These are phyloP conservation scores for Ispidina picta DNA, from an alignment of 2,797 vertebrate genomes.

Conservation along the genomic window DNA sequence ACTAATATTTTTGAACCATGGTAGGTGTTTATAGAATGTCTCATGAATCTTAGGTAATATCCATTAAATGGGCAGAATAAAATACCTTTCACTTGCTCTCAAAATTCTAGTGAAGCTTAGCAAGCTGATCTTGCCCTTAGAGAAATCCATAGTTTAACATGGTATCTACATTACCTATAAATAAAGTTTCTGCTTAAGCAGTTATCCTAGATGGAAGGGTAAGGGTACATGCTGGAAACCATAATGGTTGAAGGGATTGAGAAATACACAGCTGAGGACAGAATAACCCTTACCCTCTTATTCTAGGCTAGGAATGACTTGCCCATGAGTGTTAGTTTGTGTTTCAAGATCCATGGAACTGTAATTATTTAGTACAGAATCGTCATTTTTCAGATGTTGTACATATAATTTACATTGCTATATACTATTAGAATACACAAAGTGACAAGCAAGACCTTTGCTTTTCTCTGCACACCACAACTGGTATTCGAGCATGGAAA, in stretches of 20 bases:
- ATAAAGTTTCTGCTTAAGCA: constrained; percentile 27
- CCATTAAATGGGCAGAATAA: constrained; percentile 51
- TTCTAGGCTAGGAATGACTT: constrained; percentile 66
- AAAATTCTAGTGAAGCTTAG: neutral
- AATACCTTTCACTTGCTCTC: neutral
- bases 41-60: constrained; percentile 35
- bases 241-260: constrained; percentile 20
- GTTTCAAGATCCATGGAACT: constrained; percentile 66
- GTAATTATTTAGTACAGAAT: constrained; percentile 63
- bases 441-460: constrained; percentile 82
- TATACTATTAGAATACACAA: constrained; percentile 66
- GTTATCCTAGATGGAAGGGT: constrained; percentile 37
- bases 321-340: constrained; percentile 58
- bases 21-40: neutral
- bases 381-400: constrained; percentile 44
- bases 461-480: constrained; percentile 93
- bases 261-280: constrained; percentile 49
- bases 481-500: constrained; percentile 92
- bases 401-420: constrained; percentile 50
- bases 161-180: neutral
- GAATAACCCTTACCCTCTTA: constrained; percentile 66
- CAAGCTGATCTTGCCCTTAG: neutral
- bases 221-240: constrained; percentile 48
- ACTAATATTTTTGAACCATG: neutral
- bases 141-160: neutral